Evolutionary conservation across 2,797 vertebrate species (phyloP).

Genomic region (Sebastes paucispinis): DNA sequence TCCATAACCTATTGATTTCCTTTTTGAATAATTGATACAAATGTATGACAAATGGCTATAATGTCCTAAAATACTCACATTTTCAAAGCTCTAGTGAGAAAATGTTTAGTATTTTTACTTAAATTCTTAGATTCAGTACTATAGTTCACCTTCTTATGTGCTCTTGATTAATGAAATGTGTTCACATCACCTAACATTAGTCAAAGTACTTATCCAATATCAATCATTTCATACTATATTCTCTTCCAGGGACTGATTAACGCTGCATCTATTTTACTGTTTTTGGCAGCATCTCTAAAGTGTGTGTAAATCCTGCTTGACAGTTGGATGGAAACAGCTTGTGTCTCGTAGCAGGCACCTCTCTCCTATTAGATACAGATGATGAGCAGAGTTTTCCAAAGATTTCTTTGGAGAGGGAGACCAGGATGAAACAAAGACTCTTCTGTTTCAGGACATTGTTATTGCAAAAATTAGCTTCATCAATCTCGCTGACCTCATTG

Average conservation of each 20-base stretch:
- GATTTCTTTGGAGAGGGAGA: background rate
- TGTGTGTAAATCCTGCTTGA: constrained; percentile 58
- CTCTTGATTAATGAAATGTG: constrained; percentile 7
- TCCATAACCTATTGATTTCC: background rate
- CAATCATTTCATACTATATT: constrained; percentile 6
- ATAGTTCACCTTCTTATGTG: background rate
- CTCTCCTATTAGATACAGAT: constrained; percentile 61
- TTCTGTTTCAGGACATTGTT: constrained; percentile 50
- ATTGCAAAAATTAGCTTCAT: constrained; percentile 51
- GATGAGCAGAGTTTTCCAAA: constrained; percentile 58
- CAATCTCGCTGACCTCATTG: constrained; percentile 37
- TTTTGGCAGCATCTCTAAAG: constrained; percentile 48
- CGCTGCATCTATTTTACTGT: constrained; percentile 38
- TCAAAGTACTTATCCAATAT: constrained; percentile 12
- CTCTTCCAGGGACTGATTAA: constrained; percentile 51
- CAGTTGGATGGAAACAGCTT: constrained; percentile 63
- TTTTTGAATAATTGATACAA: background rate
- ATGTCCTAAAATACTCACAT: background rate
- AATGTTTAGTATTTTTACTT: background rate
- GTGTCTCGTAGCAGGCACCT: constrained; percentile 51
- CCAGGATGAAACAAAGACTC: constrained; percentile 30
- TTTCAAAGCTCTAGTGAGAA: background rate
- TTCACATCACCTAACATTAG: constrained; percentile 7
- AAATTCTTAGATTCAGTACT: no score
- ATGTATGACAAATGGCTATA: background rate